Base-by-base conservation (phyloP, 2,797 vertebrate species). In the Synanceia verrucosa region DNA sequence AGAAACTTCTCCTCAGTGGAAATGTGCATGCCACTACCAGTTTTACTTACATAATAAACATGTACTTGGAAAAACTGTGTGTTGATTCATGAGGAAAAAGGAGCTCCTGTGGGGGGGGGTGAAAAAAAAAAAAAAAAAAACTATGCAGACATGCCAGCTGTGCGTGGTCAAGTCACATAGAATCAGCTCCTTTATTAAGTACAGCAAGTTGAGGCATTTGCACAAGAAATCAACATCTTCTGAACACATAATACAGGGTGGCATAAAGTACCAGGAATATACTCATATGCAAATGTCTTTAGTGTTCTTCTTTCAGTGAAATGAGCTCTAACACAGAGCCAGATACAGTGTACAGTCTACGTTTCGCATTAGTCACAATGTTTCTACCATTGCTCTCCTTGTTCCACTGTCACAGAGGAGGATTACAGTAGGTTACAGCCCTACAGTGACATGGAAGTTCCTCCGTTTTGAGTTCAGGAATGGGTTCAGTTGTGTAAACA, bases 141-240 rank as follows among this genome's bases (percentile, higher is more conserved):
- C 50, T 63, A 62, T 76, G 57, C 26, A 68, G 63, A 71, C 58
- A 65, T 75, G 69, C 39, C 78, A 59, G 47, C 61, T 91, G 21
- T 50, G 37, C 29, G 9, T 65, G 62, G 58, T 86, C 82, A 77
- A 78, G 70, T 96, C 92, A 93, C 91, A 95, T 94, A 94, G 91
- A 94, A 94, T 80, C 89, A 94, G 93, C 84, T 95, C 94, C 92
- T 97, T 97, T 95, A 96, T 95, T 95, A 94, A 85, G 89, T 96
- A 96, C 94, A 95, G 94, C 94, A 95, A 96, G 90, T 92, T 94
- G 93, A 96, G 94, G 94, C 95, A 93, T 94, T 92, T 93, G 88
- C 92, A 96, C 91, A 93, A 92, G 70, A 93, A 93, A 94, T 88
- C 76, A 92, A 94, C 93, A 94, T 90, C 86, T 94, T 93, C 52